Evolutionary conservation across 2,113 vertebrate genomes (phyloP).

Genomic region (Passerina amoena): DNA sequence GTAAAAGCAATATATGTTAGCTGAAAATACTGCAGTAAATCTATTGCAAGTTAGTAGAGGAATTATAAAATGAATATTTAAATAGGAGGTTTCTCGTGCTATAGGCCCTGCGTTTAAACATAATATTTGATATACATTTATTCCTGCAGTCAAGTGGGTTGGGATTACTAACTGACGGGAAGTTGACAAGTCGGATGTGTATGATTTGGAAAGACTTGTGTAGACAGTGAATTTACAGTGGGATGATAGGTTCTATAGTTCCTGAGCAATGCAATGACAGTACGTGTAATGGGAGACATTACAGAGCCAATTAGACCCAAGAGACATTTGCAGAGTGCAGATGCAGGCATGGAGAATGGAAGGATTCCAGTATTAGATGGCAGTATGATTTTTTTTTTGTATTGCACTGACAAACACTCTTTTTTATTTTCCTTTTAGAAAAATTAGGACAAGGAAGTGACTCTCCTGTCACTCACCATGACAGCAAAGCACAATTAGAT

Average conservation of each 20-base stretch:
- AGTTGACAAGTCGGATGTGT: background rate
- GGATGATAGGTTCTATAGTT: background rate
- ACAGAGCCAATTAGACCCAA: background rate
- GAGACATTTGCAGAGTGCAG: slow-evolving; percentile 8
- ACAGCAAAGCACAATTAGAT: background rate
- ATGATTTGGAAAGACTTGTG: background rate
- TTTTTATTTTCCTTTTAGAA: background rate
- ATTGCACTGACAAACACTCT: background rate
- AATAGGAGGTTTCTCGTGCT: slow-evolving; percentile 12
- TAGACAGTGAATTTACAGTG: slow-evolving; percentile 1
- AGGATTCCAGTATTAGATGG: background rate
- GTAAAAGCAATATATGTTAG: slow-evolving; percentile 42
- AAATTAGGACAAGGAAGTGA: background rate
- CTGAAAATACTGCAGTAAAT: slow-evolving; percentile 31
- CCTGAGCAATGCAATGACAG: background rate
- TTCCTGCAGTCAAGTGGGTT: background rate
- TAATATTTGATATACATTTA: background rate
- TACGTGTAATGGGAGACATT: background rate
- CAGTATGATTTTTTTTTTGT: background rate
- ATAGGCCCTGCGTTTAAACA: background rate
- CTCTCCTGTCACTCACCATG: slow-evolving; percentile 10
- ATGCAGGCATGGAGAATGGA: background rate
- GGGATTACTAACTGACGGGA: background rate
- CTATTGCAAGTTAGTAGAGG: slow-evolving; percentile 25
- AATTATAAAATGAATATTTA: slow-evolving; percentile 56